Base-by-base conservation (phyloP, 2,113 vertebrate species). In the Tricholaema leucomelas region DNA sequence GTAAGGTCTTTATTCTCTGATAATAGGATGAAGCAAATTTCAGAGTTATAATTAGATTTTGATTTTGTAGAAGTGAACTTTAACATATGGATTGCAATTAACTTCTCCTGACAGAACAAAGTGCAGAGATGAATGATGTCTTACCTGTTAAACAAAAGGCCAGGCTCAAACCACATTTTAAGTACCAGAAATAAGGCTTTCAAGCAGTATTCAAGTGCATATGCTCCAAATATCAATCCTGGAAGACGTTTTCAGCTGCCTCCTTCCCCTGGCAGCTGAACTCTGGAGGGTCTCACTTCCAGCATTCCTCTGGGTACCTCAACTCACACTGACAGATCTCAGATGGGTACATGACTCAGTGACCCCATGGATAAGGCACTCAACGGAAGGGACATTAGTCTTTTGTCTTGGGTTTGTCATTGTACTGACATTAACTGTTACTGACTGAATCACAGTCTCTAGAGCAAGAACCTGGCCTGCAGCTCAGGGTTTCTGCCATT, bases 41-140 rank as follows among this genome's bases (percentile, higher is more conserved):
- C 52, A 87, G 58, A 81, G 42, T 91, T 92, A 66, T 81, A 95
- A 95, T 93, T 95, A 74, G 73, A 75, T 92, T 96, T 95, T 90
- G 63, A 72, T 92, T 81, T 76, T 61, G 14, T 75, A 77, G 56
- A 84, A 85, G 42, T 86, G 76, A 95, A 96, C 84, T 88, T 94
- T 38, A 87, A 24, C 91, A 77, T 75, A 92, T 81, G 77, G 61
- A 77, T 80, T 84, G 59, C 63, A 85, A 81, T 94, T 94, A 94
- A 69, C 44, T 84, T 31, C 35, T 74, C 23, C 48, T 92, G 90
- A 82, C 84, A 92, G 81, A 95, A 92, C 61, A 87, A 95, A 93
- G 74, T 4, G 1, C 55, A 67, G 46, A 86, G 66, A 91, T 30
- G 35, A 95, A 91, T 0, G 5, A 93, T 93, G 73, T 80, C 83